Evolutionary conservation across 1,140 invertebrate genomes (phyloP).

Genomic region (Lethocerus indicus): DNA sequence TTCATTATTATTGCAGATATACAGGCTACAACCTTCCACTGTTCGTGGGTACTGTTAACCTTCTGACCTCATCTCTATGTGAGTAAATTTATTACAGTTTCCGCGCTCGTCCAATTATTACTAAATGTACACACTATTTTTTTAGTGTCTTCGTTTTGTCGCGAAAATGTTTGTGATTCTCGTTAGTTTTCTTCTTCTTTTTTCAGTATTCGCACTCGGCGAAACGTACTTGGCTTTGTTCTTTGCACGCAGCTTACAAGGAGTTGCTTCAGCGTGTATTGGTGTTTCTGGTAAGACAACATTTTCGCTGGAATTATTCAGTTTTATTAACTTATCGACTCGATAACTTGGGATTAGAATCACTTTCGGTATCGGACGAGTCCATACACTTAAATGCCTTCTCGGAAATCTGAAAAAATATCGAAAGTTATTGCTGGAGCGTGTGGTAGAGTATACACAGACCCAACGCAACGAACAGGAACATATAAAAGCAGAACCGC

Average conservation of each 20-base stretch:
- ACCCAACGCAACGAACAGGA: too few relatives aligned
- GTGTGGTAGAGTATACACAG: too few relatives aligned
- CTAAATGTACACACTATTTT: background rate
- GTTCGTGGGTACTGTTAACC: constrained; percentile 60
- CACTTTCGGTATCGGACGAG: too few relatives aligned
- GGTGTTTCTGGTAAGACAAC: constrained; percentile 54
- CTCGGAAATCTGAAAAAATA: too few relatives aligned
- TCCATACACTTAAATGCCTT: too few relatives aligned
- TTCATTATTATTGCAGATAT: constrained; percentile 16
- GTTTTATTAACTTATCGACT: too few relatives aligned
- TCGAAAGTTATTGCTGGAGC: too few relatives aligned
- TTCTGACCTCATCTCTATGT: constrained; percentile 66
- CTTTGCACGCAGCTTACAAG: constrained; percentile 67
- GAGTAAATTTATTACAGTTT: constrained; percentile 25
- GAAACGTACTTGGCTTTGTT: constrained; percentile 55
- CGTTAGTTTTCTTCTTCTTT: constrained; percentile 10
- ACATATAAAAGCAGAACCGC: too few relatives aligned
- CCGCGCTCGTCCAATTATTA: constrained; percentile 8
- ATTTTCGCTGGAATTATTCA: too few relatives aligned
- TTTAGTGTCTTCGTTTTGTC: background rate
- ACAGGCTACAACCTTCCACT: constrained; percentile 67
- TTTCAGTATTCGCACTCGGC: constrained; percentile 65
- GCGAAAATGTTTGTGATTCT: background rate
- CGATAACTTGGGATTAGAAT: too few relatives aligned
- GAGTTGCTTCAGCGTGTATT: constrained; percentile 67